Conservation (phyloP, 1,140 invertebrate genomes). For the Drosophila tani region DNA sequence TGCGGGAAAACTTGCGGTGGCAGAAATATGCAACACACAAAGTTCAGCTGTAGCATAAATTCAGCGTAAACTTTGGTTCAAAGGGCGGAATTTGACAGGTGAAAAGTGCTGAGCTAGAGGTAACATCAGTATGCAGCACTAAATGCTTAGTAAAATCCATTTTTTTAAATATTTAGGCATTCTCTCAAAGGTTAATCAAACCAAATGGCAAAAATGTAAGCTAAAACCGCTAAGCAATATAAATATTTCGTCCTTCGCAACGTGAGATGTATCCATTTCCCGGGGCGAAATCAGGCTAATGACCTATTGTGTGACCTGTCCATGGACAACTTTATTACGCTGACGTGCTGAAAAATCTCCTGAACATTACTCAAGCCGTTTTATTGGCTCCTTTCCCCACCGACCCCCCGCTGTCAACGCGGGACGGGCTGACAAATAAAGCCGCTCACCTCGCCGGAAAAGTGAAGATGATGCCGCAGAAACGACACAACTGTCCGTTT, state of each 20-base stretch:
- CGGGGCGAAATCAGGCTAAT: conserved; percentile 54
- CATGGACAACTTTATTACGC: conserved; percentile 75
- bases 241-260: conserved; percentile 9
- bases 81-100: conserved; percentile 24
- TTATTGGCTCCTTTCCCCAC: conserved; percentile 55
- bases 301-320: conserved; percentile 57
- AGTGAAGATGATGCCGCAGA: conserved; percentile 51
- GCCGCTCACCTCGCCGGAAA: conserved; percentile 14
- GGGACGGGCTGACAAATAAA: conserved; percentile 61
- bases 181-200: background rate
- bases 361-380: conserved; percentile 77
- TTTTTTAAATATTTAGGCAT: background rate
- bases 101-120: background rate
- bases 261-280: conserved; percentile 37
- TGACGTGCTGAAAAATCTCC: conserved; percentile 74
- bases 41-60: conserved; percentile 14
- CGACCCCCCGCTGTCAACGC: conserved; percentile 57
- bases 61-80: conserved; percentile 29
- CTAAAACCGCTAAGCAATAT: conserved; percentile 6
- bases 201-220: background rate
- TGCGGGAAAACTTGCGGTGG: conserved; percentile 16
- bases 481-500: conserved; percentile 21
- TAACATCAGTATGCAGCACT: background rate
- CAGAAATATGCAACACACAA: conserved; percentile 18
- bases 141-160: background rate